These are phyloP conservation scores for Lampropteryx suffumata DNA, from an alignment of 2,888 invertebrate species.

Conservation along the genomic window DNA sequence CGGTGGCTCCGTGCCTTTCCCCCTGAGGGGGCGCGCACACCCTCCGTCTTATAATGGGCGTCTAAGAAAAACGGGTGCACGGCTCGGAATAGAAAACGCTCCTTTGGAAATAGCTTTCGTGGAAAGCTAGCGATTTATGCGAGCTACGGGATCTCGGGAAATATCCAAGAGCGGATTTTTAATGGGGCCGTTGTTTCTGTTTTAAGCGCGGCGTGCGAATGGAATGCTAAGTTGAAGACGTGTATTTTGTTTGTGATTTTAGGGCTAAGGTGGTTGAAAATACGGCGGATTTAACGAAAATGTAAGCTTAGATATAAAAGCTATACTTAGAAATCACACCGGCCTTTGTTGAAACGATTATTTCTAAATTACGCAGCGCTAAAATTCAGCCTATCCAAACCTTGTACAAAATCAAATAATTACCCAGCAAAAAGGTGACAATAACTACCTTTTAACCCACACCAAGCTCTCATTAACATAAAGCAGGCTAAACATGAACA, in stretches of 20 bases:
- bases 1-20: slow-evolving; percentile 45
- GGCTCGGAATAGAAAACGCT: slow-evolving; percentile 81
- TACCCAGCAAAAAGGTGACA: slow-evolving; percentile 29
- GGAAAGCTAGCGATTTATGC: slow-evolving; percentile 82
- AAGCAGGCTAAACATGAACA: slow-evolving; percentile 48
- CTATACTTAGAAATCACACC: no score
- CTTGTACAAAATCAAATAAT: slow-evolving; percentile 27
- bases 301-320: not conserved
- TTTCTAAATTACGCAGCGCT: not conserved
- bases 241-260: slow-evolving; percentile 49
- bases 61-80: slow-evolving; percentile 82
- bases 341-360: no score
- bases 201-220: slow-evolving; percentile 79
- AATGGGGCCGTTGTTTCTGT: slow-evolving; percentile 81
- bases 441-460: slow-evolving; percentile 43
- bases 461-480: slow-evolving; percentile 51
- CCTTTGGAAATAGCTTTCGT: slow-evolving; percentile 81
- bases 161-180: slow-evolving; percentile 81
- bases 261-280: slow-evolving; percentile 6
- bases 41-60: slow-evolving; percentile 76
- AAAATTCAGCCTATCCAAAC: slow-evolving; percentile 6
- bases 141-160: slow-evolving; percentile 78
- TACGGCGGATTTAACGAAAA: not conserved
- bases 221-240: slow-evolving; percentile 71
- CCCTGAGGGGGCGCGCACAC: slow-evolving; percentile 48